Base-by-base conservation (phyloP, 2,888 invertebrate species). In the Anoncus sp. region DNA sequence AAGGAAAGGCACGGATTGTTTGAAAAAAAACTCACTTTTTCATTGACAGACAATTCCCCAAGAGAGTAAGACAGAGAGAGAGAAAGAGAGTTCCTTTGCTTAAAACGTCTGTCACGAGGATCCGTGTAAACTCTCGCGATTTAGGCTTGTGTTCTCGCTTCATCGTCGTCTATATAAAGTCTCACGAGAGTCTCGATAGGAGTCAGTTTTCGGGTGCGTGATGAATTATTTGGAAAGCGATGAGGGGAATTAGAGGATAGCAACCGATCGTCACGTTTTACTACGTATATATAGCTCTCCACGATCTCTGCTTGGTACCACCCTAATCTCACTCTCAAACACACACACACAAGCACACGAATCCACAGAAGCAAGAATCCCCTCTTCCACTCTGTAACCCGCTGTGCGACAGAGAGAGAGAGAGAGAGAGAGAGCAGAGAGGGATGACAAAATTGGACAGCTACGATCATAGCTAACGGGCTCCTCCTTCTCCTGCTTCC, bases 171-270 rank as follows among this genome's bases (percentile, higher is more conserved):
- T 55, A 31, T 55, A 31, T 12, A 45, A 49, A 38, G 71, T 75
- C 71, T 66, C 59, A 57, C 49, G 74, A 75, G 74, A 65, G 57
- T 18, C 55, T 77, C 71, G 72, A 77, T 69, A 73, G 55, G 65
- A 80, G 74, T 80, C 71, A 75, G 67, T 67, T 22, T 14, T 59
- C 53, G 55, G 35, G n/a, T n/a, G n/a, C n/a, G n/a, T n/a, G n/a
- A 60, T 80, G 75, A 80, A 80, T 80, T 77, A 80, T 80, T 80
- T 31, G 75, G 40, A 38, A 75, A 70, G 55, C 70, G 74, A 59
- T 63, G 67, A 71, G 75, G 63, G n/a, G 75, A 77, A 80, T 80
- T 77, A 71, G 60, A 75, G 62, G 67, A 63, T 70, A 49, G 59
- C n/a, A 18, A 71, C 70, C 62, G 75, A 75, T 77, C 77, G 75